Evolutionary conservation across 2,888 invertebrate genomes (phyloP).

Genomic region (Celastrina argiolus): DNA sequence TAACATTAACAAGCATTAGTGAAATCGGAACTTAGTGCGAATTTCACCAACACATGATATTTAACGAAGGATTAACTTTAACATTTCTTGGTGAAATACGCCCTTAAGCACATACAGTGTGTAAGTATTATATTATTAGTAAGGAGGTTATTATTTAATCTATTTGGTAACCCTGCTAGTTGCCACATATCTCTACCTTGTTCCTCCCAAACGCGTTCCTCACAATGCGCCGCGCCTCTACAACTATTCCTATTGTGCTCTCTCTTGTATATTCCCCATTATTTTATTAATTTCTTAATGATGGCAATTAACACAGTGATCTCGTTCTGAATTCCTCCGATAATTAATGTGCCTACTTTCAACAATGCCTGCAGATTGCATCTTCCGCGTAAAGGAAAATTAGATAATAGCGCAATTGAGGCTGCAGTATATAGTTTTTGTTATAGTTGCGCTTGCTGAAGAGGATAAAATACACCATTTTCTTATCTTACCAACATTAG

Average conservation of each 20-base stretch:
- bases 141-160: background rate
- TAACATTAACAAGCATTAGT: too few relatives aligned
- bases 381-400: background rate
- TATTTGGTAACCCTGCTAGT: conserved; percentile 9
- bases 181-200: background rate
- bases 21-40: too few relatives aligned
- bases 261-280: background rate
- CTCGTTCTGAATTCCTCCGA: background rate
- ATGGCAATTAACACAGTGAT: conserved; percentile 9
- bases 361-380: background rate
- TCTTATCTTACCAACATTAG: too few relatives aligned
- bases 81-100: too few relatives aligned
- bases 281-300: conserved; percentile 15
- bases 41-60: too few relatives aligned
- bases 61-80: too few relatives aligned
- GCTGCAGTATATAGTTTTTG: background rate
- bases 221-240: background rate
- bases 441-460: background rate
- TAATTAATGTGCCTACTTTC: background rate
- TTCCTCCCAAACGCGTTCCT: background rate
- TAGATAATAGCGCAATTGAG: background rate
- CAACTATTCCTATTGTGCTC: background rate
- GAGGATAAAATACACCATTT: too few relatives aligned
- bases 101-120: too few relatives aligned
- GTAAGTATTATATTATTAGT: background rate